A percentile compares a stretch with the other conserved stretches of the same genome.
Conservation (phyloP, 37 sponge, comb jelly and placozoan genomes). For the Halichondria panicea region DNA sequence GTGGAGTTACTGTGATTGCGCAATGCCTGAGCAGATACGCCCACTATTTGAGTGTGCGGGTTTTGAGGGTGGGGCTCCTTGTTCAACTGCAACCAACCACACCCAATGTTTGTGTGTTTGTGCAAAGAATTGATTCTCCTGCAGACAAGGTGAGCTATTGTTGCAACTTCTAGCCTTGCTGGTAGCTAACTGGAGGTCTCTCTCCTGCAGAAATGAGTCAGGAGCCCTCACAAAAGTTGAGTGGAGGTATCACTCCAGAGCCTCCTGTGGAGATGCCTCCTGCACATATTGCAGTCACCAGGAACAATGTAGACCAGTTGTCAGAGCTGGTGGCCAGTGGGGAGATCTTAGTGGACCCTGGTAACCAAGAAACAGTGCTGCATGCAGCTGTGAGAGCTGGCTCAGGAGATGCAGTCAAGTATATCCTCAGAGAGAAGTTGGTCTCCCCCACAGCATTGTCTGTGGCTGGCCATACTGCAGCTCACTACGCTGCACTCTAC, state of each 20-base stretch:
- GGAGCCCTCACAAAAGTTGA: no score
- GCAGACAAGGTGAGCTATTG: no score
- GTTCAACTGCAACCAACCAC: neutral
- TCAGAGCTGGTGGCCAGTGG: constrained; percentile 37
- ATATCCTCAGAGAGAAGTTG: constrained; percentile 36
- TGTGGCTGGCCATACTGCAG: constrained; percentile 73
- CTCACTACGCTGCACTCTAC: constrained; percentile 79
- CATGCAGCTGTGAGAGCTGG: constrained; percentile 71
- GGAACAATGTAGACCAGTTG: constrained; percentile 42
- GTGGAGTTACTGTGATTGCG: no score
- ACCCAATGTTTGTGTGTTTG: neutral
- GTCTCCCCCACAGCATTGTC: constrained; percentile 24
- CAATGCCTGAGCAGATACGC: neutral
- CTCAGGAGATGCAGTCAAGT: constrained; percentile 28
- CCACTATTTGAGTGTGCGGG: neutral
- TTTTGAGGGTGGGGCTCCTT: neutral
- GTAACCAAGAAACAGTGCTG: constrained; percentile 55
- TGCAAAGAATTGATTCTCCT: neutral
- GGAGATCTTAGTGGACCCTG: constrained; percentile 14
- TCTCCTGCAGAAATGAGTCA: no score
- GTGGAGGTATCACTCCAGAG: neutral
- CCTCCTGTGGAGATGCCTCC: constrained; percentile 20
- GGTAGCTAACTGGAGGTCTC: no score
- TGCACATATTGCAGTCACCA: constrained; percentile 61
- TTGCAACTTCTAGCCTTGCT: no score